These are phyloP conservation scores for Apocrypta bakeri DNA, from an alignment of 1,140 invertebrate species.

Conservation along the genomic window DNA sequence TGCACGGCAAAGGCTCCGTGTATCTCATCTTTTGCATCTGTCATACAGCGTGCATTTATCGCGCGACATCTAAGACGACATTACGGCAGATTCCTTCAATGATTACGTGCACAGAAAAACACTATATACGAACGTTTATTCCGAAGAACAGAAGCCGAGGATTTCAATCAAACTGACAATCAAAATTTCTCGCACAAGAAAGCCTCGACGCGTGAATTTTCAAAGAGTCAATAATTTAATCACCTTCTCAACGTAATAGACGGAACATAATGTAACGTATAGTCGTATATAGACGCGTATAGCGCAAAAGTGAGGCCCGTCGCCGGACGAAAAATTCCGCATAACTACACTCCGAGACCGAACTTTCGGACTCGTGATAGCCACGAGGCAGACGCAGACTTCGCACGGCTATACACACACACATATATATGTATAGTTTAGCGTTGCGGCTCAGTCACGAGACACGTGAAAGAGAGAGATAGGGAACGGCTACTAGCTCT, in stretches of 20 bases:
- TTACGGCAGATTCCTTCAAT: not conserved
- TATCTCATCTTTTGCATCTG: not conserved
- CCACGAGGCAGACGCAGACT: constrained; percentile 53
- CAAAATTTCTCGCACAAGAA: not conserved
- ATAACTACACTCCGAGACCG: not conserved
- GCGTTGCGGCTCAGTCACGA: not conserved
- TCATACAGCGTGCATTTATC: not conserved
- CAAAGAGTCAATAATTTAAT: not conserved
- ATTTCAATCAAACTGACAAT: not conserved
- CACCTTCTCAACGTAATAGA: not conserved
- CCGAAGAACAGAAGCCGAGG: not conserved
- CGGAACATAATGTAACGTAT: not conserved
- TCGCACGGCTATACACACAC: too few species aligned
- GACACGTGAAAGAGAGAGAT: not conserved
- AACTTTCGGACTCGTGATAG: constrained; percentile 54
- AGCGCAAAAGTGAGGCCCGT: not conserved
- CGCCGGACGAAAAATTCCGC: not conserved
- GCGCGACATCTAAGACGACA: not conserved
- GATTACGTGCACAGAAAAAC: not conserved
- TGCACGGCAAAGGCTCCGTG: too few species aligned
- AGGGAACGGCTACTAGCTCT: not conserved
- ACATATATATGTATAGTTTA: too few species aligned
- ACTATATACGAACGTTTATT: not conserved
- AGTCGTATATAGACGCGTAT: not conserved
- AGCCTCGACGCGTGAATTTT: not conserved